phyloP scores from a whole-genome alignment of 2,797 vertebrate genomes.

The Siniperca obscura region DNA sequence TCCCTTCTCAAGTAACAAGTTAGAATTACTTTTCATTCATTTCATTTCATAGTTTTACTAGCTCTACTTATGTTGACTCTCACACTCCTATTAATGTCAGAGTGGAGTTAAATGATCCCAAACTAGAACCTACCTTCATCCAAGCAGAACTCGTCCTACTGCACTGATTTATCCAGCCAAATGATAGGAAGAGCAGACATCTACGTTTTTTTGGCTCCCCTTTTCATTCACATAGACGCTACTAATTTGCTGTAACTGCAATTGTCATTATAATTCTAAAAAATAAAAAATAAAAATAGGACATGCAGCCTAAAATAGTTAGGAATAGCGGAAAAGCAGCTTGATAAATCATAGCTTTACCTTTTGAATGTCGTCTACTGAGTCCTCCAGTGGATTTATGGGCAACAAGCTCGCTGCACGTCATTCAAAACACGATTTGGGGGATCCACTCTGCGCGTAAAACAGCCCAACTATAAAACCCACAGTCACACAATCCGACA shows the following conservation, averaged over 20 bases:
- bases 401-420: background rate
- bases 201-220: background rate
- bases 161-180: slow-evolving; percentile 10
- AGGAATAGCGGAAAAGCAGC: background rate
- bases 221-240: background rate
- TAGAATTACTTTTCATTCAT: background rate
- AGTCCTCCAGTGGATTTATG: slow-evolving; percentile 3
- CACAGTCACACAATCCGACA: slow-evolving; percentile 16
- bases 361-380: background rate
- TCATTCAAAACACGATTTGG: background rate
- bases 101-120: slow-evolving; percentile 14
- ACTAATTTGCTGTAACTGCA: background rate
- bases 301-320: background rate
- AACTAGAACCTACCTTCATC: slow-evolving; percentile 23
- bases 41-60: background rate
- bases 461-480: slow-evolving; percentile 4
- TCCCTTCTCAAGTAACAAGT: background rate
- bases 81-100: background rate
- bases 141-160: background rate
- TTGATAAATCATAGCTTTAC: slow-evolving; percentile 9
- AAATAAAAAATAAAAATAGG: background rate
- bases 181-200: background rate
- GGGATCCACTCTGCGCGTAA: slow-evolving; percentile 32
- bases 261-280: background rate
- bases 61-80: background rate